Evolutionary conservation across 2,797 vertebrate species (phyloP).

Genomic region (Dallia pectoralis): DNA sequence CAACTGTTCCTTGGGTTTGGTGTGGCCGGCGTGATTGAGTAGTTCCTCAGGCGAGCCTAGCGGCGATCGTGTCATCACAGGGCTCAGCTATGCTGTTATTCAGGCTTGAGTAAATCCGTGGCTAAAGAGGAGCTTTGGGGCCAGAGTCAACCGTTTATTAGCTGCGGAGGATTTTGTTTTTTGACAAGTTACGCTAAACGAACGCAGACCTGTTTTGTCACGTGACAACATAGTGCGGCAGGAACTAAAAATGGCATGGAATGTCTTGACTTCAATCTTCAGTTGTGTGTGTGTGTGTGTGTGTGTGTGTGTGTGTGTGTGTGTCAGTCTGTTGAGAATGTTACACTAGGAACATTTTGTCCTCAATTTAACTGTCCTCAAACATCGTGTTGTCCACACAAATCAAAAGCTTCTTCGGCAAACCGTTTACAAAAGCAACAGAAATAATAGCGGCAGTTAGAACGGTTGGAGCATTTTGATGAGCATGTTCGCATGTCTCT

Average conservation of each 20-base stretch:
- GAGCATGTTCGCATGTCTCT: neutral
- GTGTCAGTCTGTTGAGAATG: neutral
- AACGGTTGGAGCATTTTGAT: neutral
- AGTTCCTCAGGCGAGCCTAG: slow-evolving; percentile 4
- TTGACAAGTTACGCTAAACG: neutral
- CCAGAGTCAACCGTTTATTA: slow-evolving; percentile 14
- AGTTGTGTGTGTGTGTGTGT: neutral
- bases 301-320: neutral
- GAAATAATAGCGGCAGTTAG: neutral
- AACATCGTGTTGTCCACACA: neutral
- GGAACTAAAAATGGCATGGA: neutral
- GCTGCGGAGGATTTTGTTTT: slow-evolving; percentile 7
- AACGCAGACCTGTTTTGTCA: neutral
- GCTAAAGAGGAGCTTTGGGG: slow-evolving; percentile 31
- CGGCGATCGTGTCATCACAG: slow-evolving; percentile 53
- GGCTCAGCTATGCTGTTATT: slow-evolving; percentile 47
- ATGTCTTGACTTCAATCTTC: neutral
- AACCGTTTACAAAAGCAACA: neutral
- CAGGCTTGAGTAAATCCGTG: slow-evolving; percentile 41
- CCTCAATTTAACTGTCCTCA: neutral
- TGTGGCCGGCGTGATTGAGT: neutral
- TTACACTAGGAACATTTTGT: neutral
- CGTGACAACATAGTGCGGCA: neutral
- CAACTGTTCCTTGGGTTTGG: slow-evolving; percentile 31
- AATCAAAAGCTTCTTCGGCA: neutral